Percentiles rank a stretch among this genome's conserved stretches.
phyloP scores from a whole-genome alignment of 1,140 invertebrate genomes.

The Telenomus remus region DNA sequence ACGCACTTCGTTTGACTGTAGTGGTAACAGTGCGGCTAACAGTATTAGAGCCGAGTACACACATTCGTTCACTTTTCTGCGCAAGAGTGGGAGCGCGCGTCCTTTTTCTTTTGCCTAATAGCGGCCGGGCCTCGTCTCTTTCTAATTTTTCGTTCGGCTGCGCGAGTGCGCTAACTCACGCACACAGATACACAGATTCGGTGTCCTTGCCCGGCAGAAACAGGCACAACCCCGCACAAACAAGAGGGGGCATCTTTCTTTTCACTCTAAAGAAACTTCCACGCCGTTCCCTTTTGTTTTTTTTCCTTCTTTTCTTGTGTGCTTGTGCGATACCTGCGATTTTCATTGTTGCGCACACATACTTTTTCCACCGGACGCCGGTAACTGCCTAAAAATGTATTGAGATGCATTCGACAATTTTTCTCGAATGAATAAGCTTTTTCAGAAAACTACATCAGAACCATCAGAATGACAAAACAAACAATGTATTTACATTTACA shows the following conservation, averaged over 20 bases:
- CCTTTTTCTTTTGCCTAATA: neutral
- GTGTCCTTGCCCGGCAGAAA: conserved; percentile 34
- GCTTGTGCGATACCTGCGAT: neutral
- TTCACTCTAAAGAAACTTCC: conserved; percentile 3
- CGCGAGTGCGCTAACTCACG: neutral
- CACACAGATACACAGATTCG: conserved; percentile 9
- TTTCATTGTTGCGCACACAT: neutral
- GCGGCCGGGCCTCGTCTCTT: neutral
- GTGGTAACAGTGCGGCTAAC: conserved; percentile 28
- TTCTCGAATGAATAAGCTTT: no score
- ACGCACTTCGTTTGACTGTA: conserved; percentile 25
- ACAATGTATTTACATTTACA: no score
- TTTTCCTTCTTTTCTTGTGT: neutral
- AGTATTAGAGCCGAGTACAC: conserved; percentile 5
- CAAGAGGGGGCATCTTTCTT: conserved; percentile 21
- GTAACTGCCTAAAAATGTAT: no score
- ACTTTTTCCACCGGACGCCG: no score
- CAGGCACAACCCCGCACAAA: neutral
- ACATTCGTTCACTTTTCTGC: conserved; percentile 26
- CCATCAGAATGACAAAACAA: no score
- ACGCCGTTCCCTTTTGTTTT: neutral
- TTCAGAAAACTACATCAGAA: no score
- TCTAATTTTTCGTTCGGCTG: neutral
- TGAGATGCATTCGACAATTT: no score
- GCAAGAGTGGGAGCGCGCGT: conserved; percentile 1